A percentile compares a stretch with the other conserved stretches of the same genome.
Conservation (phyloP, 2,113 vertebrate species). For the Salvelinus sp. region DNA sequence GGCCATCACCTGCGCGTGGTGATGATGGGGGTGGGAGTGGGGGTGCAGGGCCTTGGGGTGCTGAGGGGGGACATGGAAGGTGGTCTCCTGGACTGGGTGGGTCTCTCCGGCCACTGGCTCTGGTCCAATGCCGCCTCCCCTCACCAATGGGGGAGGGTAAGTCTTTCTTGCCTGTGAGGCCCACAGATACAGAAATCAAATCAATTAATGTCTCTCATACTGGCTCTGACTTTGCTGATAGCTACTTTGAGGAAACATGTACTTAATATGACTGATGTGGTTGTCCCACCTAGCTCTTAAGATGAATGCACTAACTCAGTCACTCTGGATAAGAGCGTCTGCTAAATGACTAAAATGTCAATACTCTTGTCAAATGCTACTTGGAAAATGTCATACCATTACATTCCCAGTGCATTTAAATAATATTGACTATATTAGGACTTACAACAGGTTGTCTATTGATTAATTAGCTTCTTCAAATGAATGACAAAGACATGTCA, state of each 20-base stretch:
- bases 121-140: slow-evolving; percentile 92
- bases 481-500: slow-evolving; percentile 50
- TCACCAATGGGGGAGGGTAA: slow-evolving; percentile 92
- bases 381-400: too few relatives aligned
- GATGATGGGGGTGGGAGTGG: slow-evolving; percentile 91
- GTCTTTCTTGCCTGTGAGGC: slow-evolving; percentile 86
- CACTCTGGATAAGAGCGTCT: too few relatives aligned
- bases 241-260: too few relatives aligned
- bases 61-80: slow-evolving; percentile 95
- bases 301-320: too few relatives aligned
- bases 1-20: slow-evolving; percentile 94
- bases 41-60: slow-evolving; percentile 96
- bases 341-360: too few relatives aligned
- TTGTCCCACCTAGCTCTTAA: too few relatives aligned
- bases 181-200: neutral
- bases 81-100: slow-evolving; percentile 98
- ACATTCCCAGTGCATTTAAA: too few relatives aligned
- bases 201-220: neutral
- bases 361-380: neutral
- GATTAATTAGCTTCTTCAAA: slow-evolving; percentile 2
- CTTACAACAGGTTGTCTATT: neutral
- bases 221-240: neutral
- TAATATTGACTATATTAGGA: too few relatives aligned
- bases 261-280: too few relatives aligned
- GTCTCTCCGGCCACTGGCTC: slow-evolving; percentile 93